Conservation (phyloP, 2,797 vertebrate genomes). For the Anas flavirostris region DNA sequence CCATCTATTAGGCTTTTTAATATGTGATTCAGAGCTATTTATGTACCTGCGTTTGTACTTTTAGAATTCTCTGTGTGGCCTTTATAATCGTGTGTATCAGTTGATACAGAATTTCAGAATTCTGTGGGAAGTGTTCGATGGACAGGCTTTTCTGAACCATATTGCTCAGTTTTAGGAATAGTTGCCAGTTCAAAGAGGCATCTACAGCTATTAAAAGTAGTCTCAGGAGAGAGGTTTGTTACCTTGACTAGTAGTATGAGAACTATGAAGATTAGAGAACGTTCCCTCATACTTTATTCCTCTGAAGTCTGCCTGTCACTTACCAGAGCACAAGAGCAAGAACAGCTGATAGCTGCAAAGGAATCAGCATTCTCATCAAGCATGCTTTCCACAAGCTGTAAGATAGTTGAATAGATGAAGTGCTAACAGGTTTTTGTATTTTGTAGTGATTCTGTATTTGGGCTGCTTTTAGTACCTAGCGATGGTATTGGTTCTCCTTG, state of each 20-base stretch:
- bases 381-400: neutral
- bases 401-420: neutral
- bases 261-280: neutral
- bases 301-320: neutral
- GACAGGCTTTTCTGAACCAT: neutral
- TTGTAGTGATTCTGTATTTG: neutral
- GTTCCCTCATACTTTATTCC: neutral
- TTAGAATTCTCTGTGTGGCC: neutral
- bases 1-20: neutral
- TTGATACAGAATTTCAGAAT: neutral
- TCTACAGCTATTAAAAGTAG: neutral
- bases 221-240: neutral
- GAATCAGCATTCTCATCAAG: neutral
- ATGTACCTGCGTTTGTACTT: neutral
- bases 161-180: neutral
- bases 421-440: neutral
- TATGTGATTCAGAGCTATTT: neutral
- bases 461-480: neutral
- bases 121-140: neutral
- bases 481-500: neutral
- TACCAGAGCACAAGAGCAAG: neutral
- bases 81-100: rapidly evolving
- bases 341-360: neutral
- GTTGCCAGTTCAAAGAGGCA: neutral
- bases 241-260: neutral